Conservation (phyloP, 2,888 invertebrate genomes). For the Himalopsyche tibetana region DNA sequence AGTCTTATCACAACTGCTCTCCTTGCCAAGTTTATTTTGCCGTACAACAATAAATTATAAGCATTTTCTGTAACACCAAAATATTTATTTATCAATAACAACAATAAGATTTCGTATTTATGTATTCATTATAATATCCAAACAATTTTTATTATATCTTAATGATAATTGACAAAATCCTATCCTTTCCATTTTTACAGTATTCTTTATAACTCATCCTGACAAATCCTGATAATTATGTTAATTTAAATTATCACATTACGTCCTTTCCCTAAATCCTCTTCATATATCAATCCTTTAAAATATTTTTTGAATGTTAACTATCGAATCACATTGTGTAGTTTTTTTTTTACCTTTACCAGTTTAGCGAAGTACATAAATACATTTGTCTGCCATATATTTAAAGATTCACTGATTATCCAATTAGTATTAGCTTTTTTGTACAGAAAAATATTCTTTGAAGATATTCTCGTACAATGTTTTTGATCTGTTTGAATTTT, state of each 20-base stretch:
- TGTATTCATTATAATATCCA: not conserved
- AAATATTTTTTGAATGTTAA: not conserved
- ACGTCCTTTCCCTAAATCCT: not conserved
- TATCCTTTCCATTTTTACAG: not conserved
- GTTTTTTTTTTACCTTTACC: no score
- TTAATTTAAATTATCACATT: not conserved
- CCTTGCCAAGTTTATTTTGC: conserved; percentile 55
- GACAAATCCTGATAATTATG: not conserved
- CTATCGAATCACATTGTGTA: no score
- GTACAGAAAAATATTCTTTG: no score
- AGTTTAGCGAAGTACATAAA: no score
- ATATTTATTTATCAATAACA: not conserved
- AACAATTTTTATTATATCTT: not conserved
- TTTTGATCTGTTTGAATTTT: no score
- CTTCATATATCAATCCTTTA: not conserved
- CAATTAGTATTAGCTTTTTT: no score
- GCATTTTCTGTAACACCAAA: not conserved
- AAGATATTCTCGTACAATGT: no score
- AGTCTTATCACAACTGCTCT: conserved; percentile 50
- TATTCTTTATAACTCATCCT: not conserved
- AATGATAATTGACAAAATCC: not conserved
- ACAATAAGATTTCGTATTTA: conserved; percentile 22
- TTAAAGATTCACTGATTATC: no score
- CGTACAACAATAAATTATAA: conserved; percentile 51
- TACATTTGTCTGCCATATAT: no score